Base-by-base conservation (phyloP, 1,140 invertebrate species). In the Ceratina japonica region DNA sequence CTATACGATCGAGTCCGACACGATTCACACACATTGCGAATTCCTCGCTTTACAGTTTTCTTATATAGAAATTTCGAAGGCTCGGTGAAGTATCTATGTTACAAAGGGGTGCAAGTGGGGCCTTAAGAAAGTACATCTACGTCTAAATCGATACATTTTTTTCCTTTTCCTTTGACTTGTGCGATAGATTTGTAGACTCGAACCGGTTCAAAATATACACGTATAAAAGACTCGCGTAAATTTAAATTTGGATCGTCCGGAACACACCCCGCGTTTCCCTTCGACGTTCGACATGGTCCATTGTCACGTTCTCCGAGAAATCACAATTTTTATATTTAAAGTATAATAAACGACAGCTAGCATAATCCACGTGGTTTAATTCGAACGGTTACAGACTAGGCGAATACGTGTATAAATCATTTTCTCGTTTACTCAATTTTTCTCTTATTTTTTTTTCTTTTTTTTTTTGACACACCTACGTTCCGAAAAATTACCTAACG, bases 381-480 rank as follows among this genome's bases (percentile, higher is more conserved):
- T 44, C 54, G 49, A 78, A 78, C 62, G 51, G 18, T 78, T 78
- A 63, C 54, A 78, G 75, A 78, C 75, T 78, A 78, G 75, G 75
- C 22, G n/a, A 56, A 56, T 78, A 72, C 75, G 27, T n/a, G n/a
- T 78, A 72, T 44, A 78, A 78, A 78, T 78, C 22, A 72, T 63
- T 71, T 71, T 62, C 52, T 74, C 61, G 27, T 69, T 65, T 44
- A 13, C 27, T 37, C n/a, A 64, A 71, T 56, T 63, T 73, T 62
- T 27, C 16, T 37, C 10, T 44, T 44, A 8, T 3, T 70, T 70
- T 77, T 62, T n/a, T n/a, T n/a, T n/a, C n/a, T n/a, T n/a, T n/a
- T n/a, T n/a, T 44, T 70, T 70, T 77, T 62, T 52, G 20, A 71
- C 49, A 78, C 49, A 56, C 63, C 31, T 78, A 78, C 51, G 20